phyloP scores from a whole-genome alignment of 2,888 invertebrate genomes.

The Limnephilus lunatus region DNA sequence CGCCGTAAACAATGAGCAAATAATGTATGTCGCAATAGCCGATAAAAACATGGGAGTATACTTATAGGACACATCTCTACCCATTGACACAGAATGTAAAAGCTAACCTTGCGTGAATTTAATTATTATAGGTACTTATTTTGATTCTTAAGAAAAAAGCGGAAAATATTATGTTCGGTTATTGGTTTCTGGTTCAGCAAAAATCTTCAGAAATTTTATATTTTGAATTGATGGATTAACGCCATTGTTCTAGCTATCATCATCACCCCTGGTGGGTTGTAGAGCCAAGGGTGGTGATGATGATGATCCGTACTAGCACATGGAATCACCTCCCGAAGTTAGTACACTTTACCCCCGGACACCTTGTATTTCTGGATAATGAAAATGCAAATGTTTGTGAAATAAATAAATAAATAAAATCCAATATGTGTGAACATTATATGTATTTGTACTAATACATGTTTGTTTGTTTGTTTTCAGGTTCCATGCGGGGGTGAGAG shows the following conservation, averaged over 20 bases:
- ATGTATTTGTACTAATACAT: not conserved
- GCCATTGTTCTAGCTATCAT: not conserved
- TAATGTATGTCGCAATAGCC: not conserved
- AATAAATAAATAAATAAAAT: not conserved
- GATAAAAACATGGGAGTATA: not conserved
- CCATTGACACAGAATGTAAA: not conserved
- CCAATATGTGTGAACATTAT: not conserved
- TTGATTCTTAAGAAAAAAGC: not conserved
- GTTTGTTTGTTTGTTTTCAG: constrained; percentile 72
- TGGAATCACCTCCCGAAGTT: no score
- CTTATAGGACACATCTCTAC: not conserved
- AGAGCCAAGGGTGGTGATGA: no score
- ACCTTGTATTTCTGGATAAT: no score
- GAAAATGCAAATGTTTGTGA: no score
- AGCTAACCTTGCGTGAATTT: not conserved
- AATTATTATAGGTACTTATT: no score
- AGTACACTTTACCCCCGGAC: no score
- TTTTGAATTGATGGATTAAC: not conserved
- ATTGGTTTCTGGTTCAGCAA: not conserved
- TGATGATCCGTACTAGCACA: no score
- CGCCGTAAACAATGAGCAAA: not conserved
- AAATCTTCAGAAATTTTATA: not conserved
- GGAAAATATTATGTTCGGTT: not conserved
- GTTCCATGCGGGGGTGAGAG: constrained; percentile 85
- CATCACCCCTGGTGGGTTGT: no score